Conservation (phyloP, 1,140 invertebrate species). For the Drosophila paulistorum region DNA sequence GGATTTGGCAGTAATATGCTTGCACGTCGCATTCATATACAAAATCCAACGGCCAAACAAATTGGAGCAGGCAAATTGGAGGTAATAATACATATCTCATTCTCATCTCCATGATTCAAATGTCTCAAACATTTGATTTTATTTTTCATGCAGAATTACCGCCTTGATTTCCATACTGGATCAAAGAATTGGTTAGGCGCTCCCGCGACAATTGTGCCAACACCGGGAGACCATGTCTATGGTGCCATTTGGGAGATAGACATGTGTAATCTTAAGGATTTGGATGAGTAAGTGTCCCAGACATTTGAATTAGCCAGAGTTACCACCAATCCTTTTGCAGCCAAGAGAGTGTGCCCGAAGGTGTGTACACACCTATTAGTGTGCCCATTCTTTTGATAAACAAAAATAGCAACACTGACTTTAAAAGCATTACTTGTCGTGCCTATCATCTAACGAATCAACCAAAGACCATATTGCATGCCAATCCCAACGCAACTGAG, state of each 20-base stretch:
- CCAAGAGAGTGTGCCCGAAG: constrained; percentile 68
- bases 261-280: constrained; percentile 58
- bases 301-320: neutral
- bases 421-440: constrained; percentile 48
- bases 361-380: constrained; percentile 65
- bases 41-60: constrained; percentile 70
- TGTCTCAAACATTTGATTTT: too few species aligned
- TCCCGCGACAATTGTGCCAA: constrained; percentile 74
- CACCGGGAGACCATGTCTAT: constrained; percentile 51
- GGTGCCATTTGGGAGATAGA: constrained; percentile 79
- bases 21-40: constrained; percentile 70
- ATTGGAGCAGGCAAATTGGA: constrained; percentile 68
- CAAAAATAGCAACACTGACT: neutral
- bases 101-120: neutral
- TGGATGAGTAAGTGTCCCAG: constrained; percentile 59
- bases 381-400: constrained; percentile 47
- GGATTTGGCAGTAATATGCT: constrained; percentile 79
- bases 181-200: constrained; percentile 64
- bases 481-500: neutral
- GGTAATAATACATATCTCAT: constrained; percentile 28
- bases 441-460: constrained; percentile 71
- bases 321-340: constrained; percentile 21
- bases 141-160: constrained; percentile 53
- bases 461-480: constrained; percentile 45
- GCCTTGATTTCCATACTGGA: constrained; percentile 65